phyloP scores from a whole-genome alignment of 2,888 invertebrate genomes.

The Troilus luridus region DNA sequence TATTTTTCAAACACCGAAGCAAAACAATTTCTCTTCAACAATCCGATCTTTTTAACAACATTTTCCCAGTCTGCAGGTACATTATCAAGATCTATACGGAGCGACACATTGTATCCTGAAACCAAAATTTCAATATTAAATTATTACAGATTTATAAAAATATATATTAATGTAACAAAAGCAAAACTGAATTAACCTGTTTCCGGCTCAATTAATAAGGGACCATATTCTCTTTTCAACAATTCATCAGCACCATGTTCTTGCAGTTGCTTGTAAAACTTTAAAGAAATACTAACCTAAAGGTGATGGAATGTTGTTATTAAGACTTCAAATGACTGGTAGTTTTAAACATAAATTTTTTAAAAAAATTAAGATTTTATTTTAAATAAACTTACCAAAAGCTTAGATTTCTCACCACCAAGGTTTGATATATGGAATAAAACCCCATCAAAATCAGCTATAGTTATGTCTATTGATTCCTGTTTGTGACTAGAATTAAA shows the following conservation, averaged over 20 bases:
- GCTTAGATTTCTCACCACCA: conserved; percentile 96
- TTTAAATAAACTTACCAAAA: conserved; percentile 81
- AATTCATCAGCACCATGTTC: conserved; percentile 98
- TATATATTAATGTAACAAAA: too few relatives aligned
- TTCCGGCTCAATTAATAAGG: conserved; percentile 86
- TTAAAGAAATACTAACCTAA: conserved; percentile 97
- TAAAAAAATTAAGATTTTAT: neutral
- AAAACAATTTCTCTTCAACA: conserved; percentile 98
- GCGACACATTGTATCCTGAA: conserved; percentile 93
- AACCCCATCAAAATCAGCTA: conserved; percentile 99
- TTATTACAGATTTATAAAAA: neutral
- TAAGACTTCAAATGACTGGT: neutral
- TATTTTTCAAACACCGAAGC: conserved; percentile 99
- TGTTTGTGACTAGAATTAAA: conserved; percentile 85
- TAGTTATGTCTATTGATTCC: conserved; percentile 93
- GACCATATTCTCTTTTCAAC: conserved; percentile 92
- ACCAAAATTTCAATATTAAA: conserved; percentile 53
- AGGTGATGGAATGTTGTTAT: conserved; percentile 56
- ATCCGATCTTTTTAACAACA: conserved; percentile 91
- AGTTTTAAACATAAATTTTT: neutral
- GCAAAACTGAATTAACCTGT: conserved; percentile 73
- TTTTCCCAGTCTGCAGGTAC: conserved; percentile 92
- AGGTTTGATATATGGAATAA: conserved; percentile 98
- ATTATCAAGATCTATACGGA: conserved; percentile 92
- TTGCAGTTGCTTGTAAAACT: conserved; percentile 98